Evolutionary conservation across 64 coral and sea anemone genomes (phyloP).

Genomic region (Cladopsammia gracilis): DNA sequence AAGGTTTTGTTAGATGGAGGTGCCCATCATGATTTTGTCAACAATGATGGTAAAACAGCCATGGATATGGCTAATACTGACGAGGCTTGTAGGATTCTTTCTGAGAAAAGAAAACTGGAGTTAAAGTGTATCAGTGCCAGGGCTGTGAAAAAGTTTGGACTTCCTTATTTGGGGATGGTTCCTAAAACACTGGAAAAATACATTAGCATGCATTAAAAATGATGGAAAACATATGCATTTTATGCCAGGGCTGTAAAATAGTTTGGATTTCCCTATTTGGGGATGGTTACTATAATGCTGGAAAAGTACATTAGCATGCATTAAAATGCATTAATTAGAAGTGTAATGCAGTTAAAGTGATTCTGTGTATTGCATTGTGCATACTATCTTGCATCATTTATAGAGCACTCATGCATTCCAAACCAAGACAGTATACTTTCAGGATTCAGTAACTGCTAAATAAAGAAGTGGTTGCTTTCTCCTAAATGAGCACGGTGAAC

Average conservation of each 20-base stretch:
- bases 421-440: too few species aligned
- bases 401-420: too few species aligned
- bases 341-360: background rate
- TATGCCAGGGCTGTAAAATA: constrained; percentile 7
- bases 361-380: too few species aligned
- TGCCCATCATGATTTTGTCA: background rate
- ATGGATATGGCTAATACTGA: constrained; percentile 24
- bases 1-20: constrained; percentile 10
- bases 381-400: too few species aligned
- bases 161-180: constrained; percentile 58
- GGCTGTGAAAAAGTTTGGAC: constrained; percentile 31
- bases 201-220: constrained; percentile 40
- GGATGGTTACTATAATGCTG: constrained; percentile 42
- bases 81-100: constrained; percentile 40
- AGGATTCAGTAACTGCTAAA: too few species aligned
- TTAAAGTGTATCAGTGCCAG: constrained; percentile 57
- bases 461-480: too few species aligned
- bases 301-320: constrained; percentile 52
- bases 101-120: constrained; percentile 7
- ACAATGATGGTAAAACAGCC: constrained; percentile 30
- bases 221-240: background rate
- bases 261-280: constrained; percentile 40
- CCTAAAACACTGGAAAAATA: constrained; percentile 52
- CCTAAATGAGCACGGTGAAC: too few species aligned
- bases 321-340: background rate